Percentiles rank a stretch among this genome's conserved stretches.
Conservation (phyloP, 64 coral and sea anemone species). For the Anthopleura sola region DNA sequence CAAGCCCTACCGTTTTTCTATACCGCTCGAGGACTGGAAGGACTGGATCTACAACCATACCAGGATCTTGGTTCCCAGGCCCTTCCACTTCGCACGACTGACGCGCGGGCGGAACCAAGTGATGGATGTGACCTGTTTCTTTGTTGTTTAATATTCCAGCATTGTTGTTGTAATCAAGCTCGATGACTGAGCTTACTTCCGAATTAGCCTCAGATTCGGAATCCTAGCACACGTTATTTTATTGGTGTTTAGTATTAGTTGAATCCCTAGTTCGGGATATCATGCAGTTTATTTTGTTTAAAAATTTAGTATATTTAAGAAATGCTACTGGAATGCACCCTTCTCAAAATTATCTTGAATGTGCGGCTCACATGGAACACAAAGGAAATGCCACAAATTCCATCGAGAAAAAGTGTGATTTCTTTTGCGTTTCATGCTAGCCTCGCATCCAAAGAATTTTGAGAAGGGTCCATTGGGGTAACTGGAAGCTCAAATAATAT, state of each 20-base stretch:
- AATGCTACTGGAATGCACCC: no score
- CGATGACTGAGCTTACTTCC: constrained; percentile 18
- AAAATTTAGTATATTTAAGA: no score
- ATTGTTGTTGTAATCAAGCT: constrained; percentile 81
- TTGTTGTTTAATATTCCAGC: constrained; percentile 76
- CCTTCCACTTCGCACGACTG: constrained; percentile 82
- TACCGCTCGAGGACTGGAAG: constrained; percentile 31
- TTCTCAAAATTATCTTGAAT: no score
- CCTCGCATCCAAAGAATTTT: no score
- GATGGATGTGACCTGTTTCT: constrained; percentile 78
- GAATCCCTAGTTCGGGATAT: not conserved
- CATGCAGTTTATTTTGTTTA: not conserved
- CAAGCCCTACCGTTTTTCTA: constrained; percentile 27
- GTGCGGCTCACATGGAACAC: no score
- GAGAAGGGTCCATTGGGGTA: no score
- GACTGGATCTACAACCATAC: constrained; percentile 37
- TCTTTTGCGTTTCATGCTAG: no score
- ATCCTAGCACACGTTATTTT: constrained; percentile 29
- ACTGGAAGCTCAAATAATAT: no score
- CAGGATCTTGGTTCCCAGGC: constrained; percentile 14
- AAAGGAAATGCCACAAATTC: no score
- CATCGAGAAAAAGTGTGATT: no score
- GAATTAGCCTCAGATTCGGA: constrained; percentile 36
- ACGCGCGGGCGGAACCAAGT: constrained; percentile 70
- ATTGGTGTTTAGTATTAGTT: constrained; percentile 3